Base-by-base conservation (phyloP, 2,888 invertebrate species). In the Harpagoxenus sublaevis region DNA sequence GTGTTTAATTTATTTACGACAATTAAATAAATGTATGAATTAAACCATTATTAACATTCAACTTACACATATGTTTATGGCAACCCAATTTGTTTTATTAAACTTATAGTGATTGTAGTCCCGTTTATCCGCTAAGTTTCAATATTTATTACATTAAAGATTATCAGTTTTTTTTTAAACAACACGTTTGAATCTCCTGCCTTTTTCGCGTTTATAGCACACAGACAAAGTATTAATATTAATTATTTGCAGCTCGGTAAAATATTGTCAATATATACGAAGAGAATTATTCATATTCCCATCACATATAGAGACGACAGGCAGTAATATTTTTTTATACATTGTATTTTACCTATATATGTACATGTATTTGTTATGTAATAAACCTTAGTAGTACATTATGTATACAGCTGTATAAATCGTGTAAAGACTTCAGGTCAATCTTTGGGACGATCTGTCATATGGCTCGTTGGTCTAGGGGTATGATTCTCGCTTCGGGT, bases 401-500 rank as follows among this genome's bases (percentile, higher is more conserved):
- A 18, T 35, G n/a, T 51, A 51, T 5, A n/a, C 6, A 12, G 48
- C 10, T 68, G 28, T 55, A 28, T 39, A 48, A 10, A 48, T 4
- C 6, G 10, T 28, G 23, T 2, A 55, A 55, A 0, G 23, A 60
- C 18, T 65, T 65, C 6, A 77, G 23, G 42, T n/a, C 3, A 4
- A 8, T 83, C 10, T 84, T 70, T 62, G 62, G 3, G 60, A 28
- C 1, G 3, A 9, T 3, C n/a, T 71, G 48, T 71, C 73, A 91
- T 31, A 70, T 84, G 92, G 92, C 92, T 91, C 92, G 92, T 95
- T 95, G 95, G 95, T 95, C 95, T 95, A 95, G 95, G 95, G 95
- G 95, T 95, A 95, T 95, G 95, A 95, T 95, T 95, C 95, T 95
- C 95, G 95, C 95, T 95, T 95, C 95, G 95, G 95, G 95, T 95